Evolutionary conservation across 1,140 invertebrate genomes (phyloP), one percentile per base, ranked within the genome.

Genomic region (Papilio aristodemus): DNA sequence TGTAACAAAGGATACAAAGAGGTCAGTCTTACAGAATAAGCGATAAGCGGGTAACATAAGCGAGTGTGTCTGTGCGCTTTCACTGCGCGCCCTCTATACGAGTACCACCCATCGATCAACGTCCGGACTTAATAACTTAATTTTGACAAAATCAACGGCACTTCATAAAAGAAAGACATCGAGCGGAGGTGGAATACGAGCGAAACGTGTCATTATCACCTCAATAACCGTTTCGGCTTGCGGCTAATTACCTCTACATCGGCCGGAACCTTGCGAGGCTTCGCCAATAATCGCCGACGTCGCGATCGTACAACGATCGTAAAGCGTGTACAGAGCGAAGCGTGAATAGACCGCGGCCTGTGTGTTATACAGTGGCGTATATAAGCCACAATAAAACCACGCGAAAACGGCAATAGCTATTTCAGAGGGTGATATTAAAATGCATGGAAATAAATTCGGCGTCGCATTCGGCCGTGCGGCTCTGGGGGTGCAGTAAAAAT

Each of bases 381-480:
- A 86, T 78, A 80, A 74, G 71, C 77, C 77, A 83, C 82, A 89
- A 89, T 85, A 88, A 89, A 90, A 90, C 85, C 84, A 85, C 86
- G 86, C 83, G 85, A 89, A 91, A 91, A 90, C 84, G 85, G 86
- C 89, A 87, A 87, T 86, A 91, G 87, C 84, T 87, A 86, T 90
- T 54, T 90, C 85, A 87, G 82, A 88, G 87, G 89, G 87, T 87
- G 89, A 91, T 91, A 91, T 91, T 91, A 91, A 91, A 91, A 91
- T 91, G 87, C 87, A 91, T 91, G 89, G 87, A 89, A 91, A 91
- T 91, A 91, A 90, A 91, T 91, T 90, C 86, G 86, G 86, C 87
- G 87, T 89, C 86, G 86, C 89, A 91, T 90, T 91, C 86, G 86
- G 82, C 81, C 85, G 84, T 88, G 78, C 82, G 77, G 82, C 83